These are phyloP conservation scores for Kryptolebias ocellatus DNA, from an alignment of 2,797 vertebrate genomes.

Conservation along the genomic window DNA sequence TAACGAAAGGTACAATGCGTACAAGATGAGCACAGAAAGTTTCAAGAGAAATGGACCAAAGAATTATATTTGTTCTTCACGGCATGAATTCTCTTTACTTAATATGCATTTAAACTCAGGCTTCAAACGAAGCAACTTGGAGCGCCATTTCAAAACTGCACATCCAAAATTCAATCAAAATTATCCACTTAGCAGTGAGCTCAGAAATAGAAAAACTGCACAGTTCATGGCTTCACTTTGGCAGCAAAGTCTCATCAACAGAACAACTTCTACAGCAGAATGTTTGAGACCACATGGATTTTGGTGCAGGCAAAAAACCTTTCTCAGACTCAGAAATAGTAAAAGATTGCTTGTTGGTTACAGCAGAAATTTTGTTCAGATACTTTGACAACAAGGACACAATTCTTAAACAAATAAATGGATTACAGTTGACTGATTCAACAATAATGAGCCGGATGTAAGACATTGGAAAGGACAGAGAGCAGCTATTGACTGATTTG, in stretches of 20 bases:
- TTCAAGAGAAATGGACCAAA: neutral
- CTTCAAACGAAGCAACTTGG: neutral
- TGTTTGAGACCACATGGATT: neutral
- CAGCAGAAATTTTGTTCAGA: neutral
- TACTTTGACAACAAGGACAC: slow-evolving; percentile 5
- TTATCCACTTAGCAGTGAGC: neutral
- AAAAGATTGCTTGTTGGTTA: slow-evolving; percentile 1
- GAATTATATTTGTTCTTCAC: neutral
- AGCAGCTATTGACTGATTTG: too few relatives aligned
- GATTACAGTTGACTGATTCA: too few relatives aligned
- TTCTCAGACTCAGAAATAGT: slow-evolving; percentile 8
- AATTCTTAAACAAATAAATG: too few relatives aligned
- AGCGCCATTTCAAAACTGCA: neutral
- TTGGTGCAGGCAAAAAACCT: neutral
- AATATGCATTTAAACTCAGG: neutral
- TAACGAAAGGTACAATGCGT: neutral
- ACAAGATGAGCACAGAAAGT: slow-evolving; percentile 1
- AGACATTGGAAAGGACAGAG: too few relatives aligned
- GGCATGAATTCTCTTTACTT: neutral
- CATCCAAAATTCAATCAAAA: neutral
- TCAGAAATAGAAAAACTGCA: neutral
- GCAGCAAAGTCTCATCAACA: slow-evolving; percentile 2
- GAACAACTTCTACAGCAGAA: neutral
- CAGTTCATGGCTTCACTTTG: neutral
- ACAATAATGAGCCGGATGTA: too few relatives aligned